These are phyloP conservation scores for Stichopus chloronotus DNA, from an alignment of 35 echinoderm and acorn worm genomes.

Conservation along the genomic window DNA sequence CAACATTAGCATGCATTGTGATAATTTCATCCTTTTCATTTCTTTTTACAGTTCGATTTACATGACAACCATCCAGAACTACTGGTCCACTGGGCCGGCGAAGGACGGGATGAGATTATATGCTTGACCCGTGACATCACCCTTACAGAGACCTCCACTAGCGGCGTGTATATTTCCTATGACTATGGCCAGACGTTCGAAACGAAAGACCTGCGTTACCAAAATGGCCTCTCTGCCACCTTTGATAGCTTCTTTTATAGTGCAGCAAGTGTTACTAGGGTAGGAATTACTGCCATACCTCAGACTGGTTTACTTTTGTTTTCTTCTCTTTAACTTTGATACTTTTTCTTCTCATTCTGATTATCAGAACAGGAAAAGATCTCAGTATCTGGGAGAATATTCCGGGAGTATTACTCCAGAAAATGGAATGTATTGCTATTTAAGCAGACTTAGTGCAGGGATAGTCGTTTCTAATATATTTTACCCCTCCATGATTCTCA, in stretches of 20 bases:
- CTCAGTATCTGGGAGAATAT: not conserved
- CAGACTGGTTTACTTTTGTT: not conserved
- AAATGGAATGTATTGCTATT: too few species aligned
- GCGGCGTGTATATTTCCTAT: constrained; percentile 71
- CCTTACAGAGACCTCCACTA: constrained; percentile 21
- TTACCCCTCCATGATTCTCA: too few species aligned
- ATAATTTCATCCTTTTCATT: not conserved
- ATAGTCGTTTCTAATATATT: too few species aligned
- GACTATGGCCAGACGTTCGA: constrained; percentile 80
- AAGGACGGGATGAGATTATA: constrained; percentile 74
- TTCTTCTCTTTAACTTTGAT: not conserved
- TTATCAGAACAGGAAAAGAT: not conserved
- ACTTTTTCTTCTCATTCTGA: not conserved
- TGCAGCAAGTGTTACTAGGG: constrained; percentile 69
- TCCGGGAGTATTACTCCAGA: too few species aligned
- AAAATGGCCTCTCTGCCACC: not conserved
- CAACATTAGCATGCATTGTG: too few species aligned
- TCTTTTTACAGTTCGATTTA: constrained; percentile 69
- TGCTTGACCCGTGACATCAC: constrained; percentile 77
- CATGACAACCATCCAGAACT: constrained; percentile 85
- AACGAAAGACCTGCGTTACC: constrained; percentile 38
- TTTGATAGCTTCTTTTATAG: constrained; percentile 88
- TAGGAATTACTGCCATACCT: constrained; percentile 32
- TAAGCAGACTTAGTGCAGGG: too few species aligned
- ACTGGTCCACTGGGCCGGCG: constrained; percentile 89